Evolutionary conservation across 2,113 vertebrate species (phyloP).

Genomic region (Galemys pyrenaicus): DNA sequence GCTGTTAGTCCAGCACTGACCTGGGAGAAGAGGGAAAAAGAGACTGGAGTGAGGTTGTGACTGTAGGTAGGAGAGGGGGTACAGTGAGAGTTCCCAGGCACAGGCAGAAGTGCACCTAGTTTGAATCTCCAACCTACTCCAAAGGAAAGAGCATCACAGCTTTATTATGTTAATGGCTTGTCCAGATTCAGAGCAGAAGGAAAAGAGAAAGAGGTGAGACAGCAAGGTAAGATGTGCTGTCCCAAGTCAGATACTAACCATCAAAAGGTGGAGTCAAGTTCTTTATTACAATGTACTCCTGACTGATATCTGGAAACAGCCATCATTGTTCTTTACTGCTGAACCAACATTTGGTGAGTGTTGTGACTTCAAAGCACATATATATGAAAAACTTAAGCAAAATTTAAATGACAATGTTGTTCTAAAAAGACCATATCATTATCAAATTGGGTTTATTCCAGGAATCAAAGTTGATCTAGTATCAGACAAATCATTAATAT

Average conservation of each 20-base stretch:
- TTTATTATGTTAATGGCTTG: not conserved
- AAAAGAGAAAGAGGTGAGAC: not conserved
- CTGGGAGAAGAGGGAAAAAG: not conserved
- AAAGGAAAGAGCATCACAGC: not conserved
- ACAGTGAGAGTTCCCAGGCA: not conserved
- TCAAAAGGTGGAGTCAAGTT: not conserved
- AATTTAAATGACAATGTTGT: not conserved
- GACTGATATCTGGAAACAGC: not conserved
- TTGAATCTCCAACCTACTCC: not conserved
- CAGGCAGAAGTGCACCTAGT: not conserved
- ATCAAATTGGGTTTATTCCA: not conserved
- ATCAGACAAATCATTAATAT: not conserved
- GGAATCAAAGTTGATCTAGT: not conserved
- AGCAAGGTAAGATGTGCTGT: no score
- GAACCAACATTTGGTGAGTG: not conserved
- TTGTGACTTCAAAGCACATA: not conserved
- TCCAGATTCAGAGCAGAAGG: not conserved
- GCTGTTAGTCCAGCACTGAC: not conserved
- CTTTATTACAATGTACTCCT: not conserved
- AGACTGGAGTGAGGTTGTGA: not conserved
- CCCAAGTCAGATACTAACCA: not conserved
- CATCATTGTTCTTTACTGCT: not conserved
- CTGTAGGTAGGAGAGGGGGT: fast-evolving
- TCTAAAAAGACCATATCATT: not conserved
- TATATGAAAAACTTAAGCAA: not conserved